These are phyloP conservation scores for Empidonax traillii DNA, from an alignment of 2,113 vertebrate species.

Conservation along the genomic window DNA sequence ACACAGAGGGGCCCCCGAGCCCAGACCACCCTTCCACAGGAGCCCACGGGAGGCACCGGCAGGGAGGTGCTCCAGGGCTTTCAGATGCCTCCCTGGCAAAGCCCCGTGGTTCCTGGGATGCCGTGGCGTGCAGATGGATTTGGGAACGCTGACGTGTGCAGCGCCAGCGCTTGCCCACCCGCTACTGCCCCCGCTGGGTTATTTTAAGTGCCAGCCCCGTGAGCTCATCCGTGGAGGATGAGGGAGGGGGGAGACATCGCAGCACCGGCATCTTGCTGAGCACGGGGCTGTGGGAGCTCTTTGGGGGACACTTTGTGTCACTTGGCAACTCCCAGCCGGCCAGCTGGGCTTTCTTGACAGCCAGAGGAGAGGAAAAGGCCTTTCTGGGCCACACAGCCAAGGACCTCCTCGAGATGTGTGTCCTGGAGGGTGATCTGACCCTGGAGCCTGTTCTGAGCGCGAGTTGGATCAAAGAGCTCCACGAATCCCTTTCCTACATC, in stretches of 20 bases:
- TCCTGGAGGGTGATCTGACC: neutral
- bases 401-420: neutral
- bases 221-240: neutral
- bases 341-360: neutral
- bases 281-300: neutral
- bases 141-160: neutral
- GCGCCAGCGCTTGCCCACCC: neutral
- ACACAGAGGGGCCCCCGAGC: neutral
- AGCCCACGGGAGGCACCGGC: neutral
- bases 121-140: neutral
- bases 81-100: neutral
- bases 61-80: neutral
- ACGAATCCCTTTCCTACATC: neutral
- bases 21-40: neutral
- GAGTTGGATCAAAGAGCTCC: neutral
- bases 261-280: neutral
- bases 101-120: rapidly evolving
- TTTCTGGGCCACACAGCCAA: neutral
- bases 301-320: neutral
- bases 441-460: neutral
- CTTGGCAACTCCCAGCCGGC: neutral
- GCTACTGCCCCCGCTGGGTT: neutral
- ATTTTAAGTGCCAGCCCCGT: neutral
- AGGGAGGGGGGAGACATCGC: neutral
- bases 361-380: neutral